Evolutionary conservation across 2,888 invertebrate genomes (phyloP).

Genomic region (Merodon equestris): DNA sequence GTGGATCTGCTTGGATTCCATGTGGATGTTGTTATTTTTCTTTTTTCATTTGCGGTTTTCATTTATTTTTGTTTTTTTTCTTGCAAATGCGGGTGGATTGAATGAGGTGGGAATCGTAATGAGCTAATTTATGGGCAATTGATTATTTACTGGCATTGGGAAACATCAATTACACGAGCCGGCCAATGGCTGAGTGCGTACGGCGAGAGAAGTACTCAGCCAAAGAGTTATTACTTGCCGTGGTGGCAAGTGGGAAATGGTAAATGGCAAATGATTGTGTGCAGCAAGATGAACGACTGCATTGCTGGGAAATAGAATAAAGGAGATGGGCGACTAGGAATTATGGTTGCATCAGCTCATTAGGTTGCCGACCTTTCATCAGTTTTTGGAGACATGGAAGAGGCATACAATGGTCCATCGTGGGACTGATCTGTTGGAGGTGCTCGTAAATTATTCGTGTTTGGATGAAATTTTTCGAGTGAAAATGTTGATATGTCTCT

Average conservation of each 20-base stretch:
- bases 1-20: conserved; percentile 15
- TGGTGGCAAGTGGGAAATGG: conserved; percentile 67
- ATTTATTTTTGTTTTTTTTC: conserved; percentile 13
- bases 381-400: conserved; percentile 24
- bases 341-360: conserved; percentile 64
- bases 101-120: conserved; percentile 73
- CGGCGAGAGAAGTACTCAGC: conserved; percentile 7
- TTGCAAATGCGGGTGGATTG: conserved; percentile 65
- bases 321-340: conserved; percentile 53
- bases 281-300: conserved; percentile 49
- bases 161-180: conserved; percentile 77
- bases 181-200: conserved; percentile 34
- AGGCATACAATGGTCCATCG: too few species aligned
- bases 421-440: too few species aligned
- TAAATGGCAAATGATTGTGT: conserved; percentile 63
- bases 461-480: too few species aligned
- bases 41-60: conserved; percentile 17
- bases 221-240: conserved; percentile 51
- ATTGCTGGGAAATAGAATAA: conserved; percentile 11
- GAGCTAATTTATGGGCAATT: conserved; percentile 79
- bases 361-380: conserved; percentile 58
- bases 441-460: too few species aligned
- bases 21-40: conserved; percentile 19
- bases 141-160: conserved; percentile 79
- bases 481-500: too few species aligned